Percentiles rank a stretch among this genome's conserved stretches.
Conservation (phyloP, 2,888 invertebrate species). For the Eupithecia abbreviata region DNA sequence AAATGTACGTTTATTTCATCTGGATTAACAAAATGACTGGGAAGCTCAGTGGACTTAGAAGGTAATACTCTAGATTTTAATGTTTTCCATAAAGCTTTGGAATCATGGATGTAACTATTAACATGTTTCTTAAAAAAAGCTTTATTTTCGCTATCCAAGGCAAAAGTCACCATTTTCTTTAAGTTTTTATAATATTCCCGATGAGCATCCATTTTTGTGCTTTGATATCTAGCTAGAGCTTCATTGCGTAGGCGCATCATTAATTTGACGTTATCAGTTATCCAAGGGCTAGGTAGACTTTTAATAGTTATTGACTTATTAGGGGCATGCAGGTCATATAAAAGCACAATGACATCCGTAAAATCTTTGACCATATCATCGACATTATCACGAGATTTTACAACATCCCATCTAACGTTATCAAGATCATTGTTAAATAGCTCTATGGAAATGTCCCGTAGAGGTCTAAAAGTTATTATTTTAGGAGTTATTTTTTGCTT, state of each 20-base stretch:
- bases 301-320: background rate
- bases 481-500: background rate
- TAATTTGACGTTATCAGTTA: background rate
- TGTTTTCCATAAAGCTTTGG: too few species aligned
- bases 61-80: too few species aligned
- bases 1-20: too few species aligned
- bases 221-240: background rate
- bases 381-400: background rate
- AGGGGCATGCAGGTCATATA: too few species aligned
- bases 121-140: background rate
- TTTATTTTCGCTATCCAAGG: background rate
- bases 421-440: background rate
- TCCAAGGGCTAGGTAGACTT: background rate
- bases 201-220: background rate
- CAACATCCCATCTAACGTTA: background rate
- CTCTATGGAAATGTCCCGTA: background rate
- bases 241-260: background rate
- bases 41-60: too few species aligned
- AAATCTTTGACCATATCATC: background rate
- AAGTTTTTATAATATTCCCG: background rate
- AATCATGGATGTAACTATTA: background rate
- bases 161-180: background rate
- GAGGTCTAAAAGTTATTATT: background rate
- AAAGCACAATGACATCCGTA: too few species aligned
- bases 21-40: too few species aligned